Conservation (phyloP, 2,888 invertebrate genomes). For the Laspeyria flexula region DNA sequence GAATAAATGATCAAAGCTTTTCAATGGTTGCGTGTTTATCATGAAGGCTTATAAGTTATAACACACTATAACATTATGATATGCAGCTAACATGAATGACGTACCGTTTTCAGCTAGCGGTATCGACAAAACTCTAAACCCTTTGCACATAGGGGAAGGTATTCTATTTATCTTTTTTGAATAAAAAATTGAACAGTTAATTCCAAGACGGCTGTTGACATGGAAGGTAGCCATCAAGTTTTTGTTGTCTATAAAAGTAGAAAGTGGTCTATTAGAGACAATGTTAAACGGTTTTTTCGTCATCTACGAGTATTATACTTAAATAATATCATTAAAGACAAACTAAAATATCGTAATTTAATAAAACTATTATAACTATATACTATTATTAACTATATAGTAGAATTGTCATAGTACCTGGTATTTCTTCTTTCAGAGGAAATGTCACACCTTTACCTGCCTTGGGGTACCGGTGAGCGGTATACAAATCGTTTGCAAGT, state of each 20-base stretch:
- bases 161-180: constrained; percentile 59
- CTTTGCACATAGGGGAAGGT: constrained; percentile 69
- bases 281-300: constrained; percentile 11
- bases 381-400: no score
- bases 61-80: constrained; percentile 35
- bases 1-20: constrained; percentile 26
- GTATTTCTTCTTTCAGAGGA: constrained; percentile 87
- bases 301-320: no score
- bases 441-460: constrained; percentile 91
- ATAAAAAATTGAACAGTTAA: constrained; percentile 59
- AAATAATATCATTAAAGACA: no score
- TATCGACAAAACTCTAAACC: constrained; percentile 81
- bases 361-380: no score
- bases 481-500: constrained; percentile 75
- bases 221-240: constrained; percentile 63
- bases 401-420: constrained; percentile 14
- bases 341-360: no score
- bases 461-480: constrained; percentile 89
- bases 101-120: constrained; percentile 48
- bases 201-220: constrained; percentile 65
- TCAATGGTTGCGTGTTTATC: constrained; percentile 38
- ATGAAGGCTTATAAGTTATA: constrained; percentile 35
- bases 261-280: constrained; percentile 22
- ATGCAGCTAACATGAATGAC: constrained; percentile 50
- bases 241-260: constrained; percentile 37